A percentile compares a stretch with the other conserved stretches of the same genome.
Evolutionary conservation across 2,113 vertebrate genomes (phyloP).

Genomic region (Silurus glanis): DNA sequence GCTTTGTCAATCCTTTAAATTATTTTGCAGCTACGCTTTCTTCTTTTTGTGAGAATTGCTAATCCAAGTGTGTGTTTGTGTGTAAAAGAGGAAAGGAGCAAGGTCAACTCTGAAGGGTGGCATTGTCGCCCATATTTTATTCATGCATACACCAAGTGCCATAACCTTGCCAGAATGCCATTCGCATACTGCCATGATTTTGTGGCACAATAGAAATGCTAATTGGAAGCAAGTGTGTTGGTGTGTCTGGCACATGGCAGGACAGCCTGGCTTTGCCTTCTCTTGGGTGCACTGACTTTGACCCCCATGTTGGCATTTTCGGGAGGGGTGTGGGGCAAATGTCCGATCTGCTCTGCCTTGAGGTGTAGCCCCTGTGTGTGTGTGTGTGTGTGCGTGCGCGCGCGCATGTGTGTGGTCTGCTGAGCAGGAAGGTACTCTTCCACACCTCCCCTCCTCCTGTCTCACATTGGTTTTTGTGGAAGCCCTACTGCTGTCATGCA

Average conservation of each 20-base stretch:
- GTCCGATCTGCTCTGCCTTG: constrained; percentile 62
- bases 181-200: constrained; percentile 39
- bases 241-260: constrained; percentile 51
- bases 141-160: constrained; percentile 21
- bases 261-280: constrained; percentile 51
- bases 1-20: background rate
- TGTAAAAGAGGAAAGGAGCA: constrained; percentile 24
- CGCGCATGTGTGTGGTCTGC: constrained; percentile 55
- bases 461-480: constrained; percentile 52
- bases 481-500: constrained; percentile 64
- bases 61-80: constrained; percentile 26
- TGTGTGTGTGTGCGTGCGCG: constrained; percentile 5
- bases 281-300: constrained; percentile 60
- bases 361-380: constrained; percentile 50
- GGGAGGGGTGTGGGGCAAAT: constrained; percentile 37
- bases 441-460: constrained; percentile 43
- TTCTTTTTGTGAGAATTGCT: background rate
- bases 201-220: constrained; percentile 49
- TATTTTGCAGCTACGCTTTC: background rate
- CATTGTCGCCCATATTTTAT: constrained; percentile 28
- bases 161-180: constrained; percentile 43
- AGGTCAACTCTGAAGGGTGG: constrained; percentile 27
- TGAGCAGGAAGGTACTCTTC: constrained; percentile 60
- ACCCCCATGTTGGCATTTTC: constrained; percentile 49
- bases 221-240: constrained; percentile 44